phyloP scores from a whole-genome alignment of 2,797 vertebrate genomes.

The Notolepis coatsorum region DNA sequence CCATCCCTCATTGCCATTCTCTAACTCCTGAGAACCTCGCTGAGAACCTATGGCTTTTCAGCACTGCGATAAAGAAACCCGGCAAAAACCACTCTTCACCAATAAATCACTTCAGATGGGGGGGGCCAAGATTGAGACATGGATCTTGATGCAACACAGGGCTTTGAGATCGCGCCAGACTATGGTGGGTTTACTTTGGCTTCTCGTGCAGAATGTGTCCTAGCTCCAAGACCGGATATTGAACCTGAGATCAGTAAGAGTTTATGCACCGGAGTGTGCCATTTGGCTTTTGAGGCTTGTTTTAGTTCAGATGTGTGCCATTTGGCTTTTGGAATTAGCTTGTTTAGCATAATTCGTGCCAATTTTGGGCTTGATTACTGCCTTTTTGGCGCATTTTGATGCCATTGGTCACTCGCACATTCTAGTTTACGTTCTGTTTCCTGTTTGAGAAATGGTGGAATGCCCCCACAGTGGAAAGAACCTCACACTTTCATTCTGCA shows the following conservation, averaged over 20 bases:
- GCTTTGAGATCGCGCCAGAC: conserved; percentile 46
- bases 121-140: conserved; percentile 45
- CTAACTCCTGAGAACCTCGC: not conserved
- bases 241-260: conserved; percentile 52
- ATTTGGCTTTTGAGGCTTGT: conserved; percentile 42
- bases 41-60: conserved; percentile 35
- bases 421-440: not conserved
- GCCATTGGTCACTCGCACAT: not conserved
- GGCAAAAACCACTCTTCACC: conserved; percentile 38
- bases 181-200: conserved; percentile 66
- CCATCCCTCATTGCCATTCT: not conserved
- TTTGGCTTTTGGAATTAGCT: conserved; percentile 32
- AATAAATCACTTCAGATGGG: conserved; percentile 60
- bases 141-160: conserved; percentile 51
- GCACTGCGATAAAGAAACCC: conserved; percentile 45
- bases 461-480: too few species aligned
- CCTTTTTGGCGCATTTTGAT: conserved; percentile 10
- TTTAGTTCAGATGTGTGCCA: conserved; percentile 32
- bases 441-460: conserved; percentile 21
- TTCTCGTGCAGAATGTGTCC: conserved; percentile 34
- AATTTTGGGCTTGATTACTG: conserved; percentile 14
- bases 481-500: not conserved
- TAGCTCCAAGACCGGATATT: conserved; percentile 46
- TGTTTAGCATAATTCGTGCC: conserved; percentile 25
- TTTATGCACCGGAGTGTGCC: conserved; percentile 42